phyloP scores from a whole-genome alignment of 2,888 invertebrate species.

The Drosophila formosana region DNA sequence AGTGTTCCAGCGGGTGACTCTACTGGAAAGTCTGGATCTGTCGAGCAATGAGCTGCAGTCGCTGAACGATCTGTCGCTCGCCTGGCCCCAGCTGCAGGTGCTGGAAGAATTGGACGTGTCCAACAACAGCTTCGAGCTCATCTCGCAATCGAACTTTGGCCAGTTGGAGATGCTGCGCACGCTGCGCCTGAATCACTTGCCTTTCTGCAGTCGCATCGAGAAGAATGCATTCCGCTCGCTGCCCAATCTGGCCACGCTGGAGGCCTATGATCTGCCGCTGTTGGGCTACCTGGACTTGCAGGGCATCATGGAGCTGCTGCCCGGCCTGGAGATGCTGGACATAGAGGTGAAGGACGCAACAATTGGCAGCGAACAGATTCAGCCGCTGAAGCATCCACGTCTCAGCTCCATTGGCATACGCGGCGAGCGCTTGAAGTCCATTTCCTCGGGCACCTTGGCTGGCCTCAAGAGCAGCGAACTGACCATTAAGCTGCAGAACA shows the following conservation, averaged over 20 bases:
- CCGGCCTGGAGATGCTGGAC: constrained; percentile 91
- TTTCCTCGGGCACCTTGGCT: constrained; percentile 93
- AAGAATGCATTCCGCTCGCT: constrained; percentile 92
- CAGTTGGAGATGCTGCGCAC: constrained; percentile 89
- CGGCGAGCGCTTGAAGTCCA: constrained; percentile 90
- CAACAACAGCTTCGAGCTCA: constrained; percentile 91
- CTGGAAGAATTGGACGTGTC: constrained; percentile 92
- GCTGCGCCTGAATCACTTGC: constrained; percentile 89
- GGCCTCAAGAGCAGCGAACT: constrained; percentile 91
- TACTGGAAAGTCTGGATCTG: constrained; percentile 91
- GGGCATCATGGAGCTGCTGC: constrained; percentile 91
- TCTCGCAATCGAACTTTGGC: constrained; percentile 92
- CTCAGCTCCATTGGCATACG: constrained; percentile 90
- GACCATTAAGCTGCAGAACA: constrained; percentile 91
- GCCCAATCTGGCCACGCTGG: constrained; percentile 89
- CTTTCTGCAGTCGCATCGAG: constrained; percentile 91
- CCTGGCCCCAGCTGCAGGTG: constrained; percentile 90
- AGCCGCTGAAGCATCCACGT: constrained; percentile 91
- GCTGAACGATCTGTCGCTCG: constrained; percentile 88
- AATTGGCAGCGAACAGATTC: constrained; percentile 93
- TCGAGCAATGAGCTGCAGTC: constrained; percentile 89
- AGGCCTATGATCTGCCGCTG: constrained; percentile 91
- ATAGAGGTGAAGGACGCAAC: constrained; percentile 94
- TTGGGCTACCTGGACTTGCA: constrained; percentile 94
- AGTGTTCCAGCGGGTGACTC: constrained; percentile 91